Base-by-base conservation (phyloP, 2,888 invertebrate genomes). In the Rhyacophila evoluta region DNA sequence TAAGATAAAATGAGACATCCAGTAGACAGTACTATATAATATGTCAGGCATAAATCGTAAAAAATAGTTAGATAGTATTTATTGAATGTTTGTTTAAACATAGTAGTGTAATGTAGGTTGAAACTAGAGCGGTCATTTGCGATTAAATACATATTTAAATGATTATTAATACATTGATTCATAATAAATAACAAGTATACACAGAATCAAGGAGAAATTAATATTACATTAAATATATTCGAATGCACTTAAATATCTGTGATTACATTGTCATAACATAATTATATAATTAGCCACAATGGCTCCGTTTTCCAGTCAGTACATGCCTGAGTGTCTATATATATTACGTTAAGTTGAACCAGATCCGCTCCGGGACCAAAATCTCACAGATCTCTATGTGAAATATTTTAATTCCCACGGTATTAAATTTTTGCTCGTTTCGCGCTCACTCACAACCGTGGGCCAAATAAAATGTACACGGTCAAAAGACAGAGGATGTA, bases 301-400 rank as follows among this genome's bases (percentile, higher is more conserved):
- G 1, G 55, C 25, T 8, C 1, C 55, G 55, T 55, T 55, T 55
- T 25, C 55, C 19, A 10, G 10, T 19, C 19, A 10, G 19, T 19
- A 19, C 15, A 15, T 25, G 19, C 55, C 19, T 55, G 55, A 19
- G 55, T 55, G 10, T 0, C 19, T 55, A 55, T 19, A 12, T 19
- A 55, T 19, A 55, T 8, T n/a, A 55, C 55, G 55, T 2, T 19
- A 55, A 55, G 55, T 19, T 8, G 10, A 15, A 19, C 55, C 55
- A 55, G 55, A 55, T 55, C 55, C 55, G 55, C 55, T 55, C 19
- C 10, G 55, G 55, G 25, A 55, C 19, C 25, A 19, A 55, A 25
- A 55, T 55, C 55, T 55, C 55, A 55, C 55, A 55, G 55, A 55
- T 55, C 55, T 55, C 55, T 55, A 55, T 55, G 55, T 55, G 55